Percentiles rank a stretch among this genome's conserved stretches.
Evolutionary conservation across 2,797 vertebrate species (phyloP).

Genomic region (Xyrichtys novacula): DNA sequence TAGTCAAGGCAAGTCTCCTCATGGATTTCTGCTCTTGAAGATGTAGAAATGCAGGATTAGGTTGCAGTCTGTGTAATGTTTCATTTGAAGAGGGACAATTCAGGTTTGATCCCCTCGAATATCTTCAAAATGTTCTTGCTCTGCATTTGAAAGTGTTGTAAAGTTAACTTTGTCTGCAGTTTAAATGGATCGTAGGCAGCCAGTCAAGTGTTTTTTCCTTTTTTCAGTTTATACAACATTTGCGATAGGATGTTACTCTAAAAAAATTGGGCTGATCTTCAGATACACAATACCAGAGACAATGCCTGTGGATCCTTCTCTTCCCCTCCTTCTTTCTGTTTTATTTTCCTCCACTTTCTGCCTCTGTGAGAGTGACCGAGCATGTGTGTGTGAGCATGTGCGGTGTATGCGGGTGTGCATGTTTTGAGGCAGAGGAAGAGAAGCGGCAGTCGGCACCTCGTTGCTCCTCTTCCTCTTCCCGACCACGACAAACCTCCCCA

Average conservation of each 20-base stretch:
- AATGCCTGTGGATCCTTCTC: constrained; percentile 27
- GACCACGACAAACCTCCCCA: constrained; percentile 19
- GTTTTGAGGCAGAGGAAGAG: constrained; percentile 39
- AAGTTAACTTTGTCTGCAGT: background rate
- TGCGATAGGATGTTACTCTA: background rate
- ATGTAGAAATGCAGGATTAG: too few relatives aligned
- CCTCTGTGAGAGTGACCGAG: constrained; percentile 11
- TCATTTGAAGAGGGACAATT: too few relatives aligned
- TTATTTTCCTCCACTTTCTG: constrained; percentile 22
- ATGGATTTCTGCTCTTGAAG: too few relatives aligned
- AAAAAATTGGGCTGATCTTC: constrained; percentile 23
- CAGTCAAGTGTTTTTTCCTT: constrained; percentile 15
- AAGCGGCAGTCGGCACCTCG: constrained; percentile 21
- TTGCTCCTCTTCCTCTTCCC: constrained; percentile 52
- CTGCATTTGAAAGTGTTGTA: background rate
- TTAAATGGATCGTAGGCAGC: background rate
- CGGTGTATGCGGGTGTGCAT: constrained; percentile 21
- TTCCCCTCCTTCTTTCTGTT: constrained; percentile 38
- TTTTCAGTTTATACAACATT: constrained; percentile 3
- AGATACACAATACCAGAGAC: constrained; percentile 2
- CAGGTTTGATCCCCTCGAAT: too few relatives aligned
- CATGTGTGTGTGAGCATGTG: constrained; percentile 17
- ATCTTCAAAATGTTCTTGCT: background rate
- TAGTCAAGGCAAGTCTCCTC: too few relatives aligned
- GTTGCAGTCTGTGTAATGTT: too few relatives aligned